Evolutionary conservation across 2,113 vertebrate genomes (phyloP).

Genomic region (Oriolus oriolus): DNA sequence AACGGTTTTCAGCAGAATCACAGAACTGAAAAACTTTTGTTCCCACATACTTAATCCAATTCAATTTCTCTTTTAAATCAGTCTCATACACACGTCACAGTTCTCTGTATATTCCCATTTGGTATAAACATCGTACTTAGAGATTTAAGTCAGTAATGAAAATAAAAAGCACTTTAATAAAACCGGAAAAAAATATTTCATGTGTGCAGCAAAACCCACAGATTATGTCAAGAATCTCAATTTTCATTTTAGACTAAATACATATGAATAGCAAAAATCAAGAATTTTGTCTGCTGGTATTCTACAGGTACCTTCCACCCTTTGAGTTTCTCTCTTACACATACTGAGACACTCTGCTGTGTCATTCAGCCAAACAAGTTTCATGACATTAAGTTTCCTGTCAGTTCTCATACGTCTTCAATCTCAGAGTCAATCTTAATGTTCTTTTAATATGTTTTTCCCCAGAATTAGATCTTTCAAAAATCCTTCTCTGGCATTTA

Average conservation of each 20-base stretch:
- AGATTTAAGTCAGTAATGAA: background rate
- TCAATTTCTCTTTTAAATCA: background rate
- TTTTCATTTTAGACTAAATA: background rate
- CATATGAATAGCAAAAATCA: background rate
- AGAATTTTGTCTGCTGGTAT: background rate
- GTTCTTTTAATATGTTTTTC: background rate
- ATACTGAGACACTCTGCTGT: background rate
- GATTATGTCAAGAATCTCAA: background rate
- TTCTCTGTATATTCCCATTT: background rate
- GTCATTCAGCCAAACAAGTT: constrained; percentile 40
- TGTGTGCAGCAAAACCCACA: background rate
- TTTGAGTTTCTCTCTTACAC: background rate
- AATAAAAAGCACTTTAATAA: background rate
- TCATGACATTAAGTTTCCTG: constrained; percentile 26
- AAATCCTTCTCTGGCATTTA: constrained; percentile 28
- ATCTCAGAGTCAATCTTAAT: constrained; percentile 28
- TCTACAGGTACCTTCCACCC: background rate
- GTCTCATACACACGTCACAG: background rate
- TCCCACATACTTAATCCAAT: background rate
- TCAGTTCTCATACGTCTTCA: constrained; percentile 35
- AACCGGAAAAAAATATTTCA: background rate
- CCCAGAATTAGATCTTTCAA: background rate
- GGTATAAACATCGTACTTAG: background rate
- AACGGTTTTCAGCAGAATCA: background rate
- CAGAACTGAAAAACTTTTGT: background rate